Base-by-base conservation (phyloP, 2,113 vertebrate genomes). In the Rhinopithecus roxellana region DNA sequence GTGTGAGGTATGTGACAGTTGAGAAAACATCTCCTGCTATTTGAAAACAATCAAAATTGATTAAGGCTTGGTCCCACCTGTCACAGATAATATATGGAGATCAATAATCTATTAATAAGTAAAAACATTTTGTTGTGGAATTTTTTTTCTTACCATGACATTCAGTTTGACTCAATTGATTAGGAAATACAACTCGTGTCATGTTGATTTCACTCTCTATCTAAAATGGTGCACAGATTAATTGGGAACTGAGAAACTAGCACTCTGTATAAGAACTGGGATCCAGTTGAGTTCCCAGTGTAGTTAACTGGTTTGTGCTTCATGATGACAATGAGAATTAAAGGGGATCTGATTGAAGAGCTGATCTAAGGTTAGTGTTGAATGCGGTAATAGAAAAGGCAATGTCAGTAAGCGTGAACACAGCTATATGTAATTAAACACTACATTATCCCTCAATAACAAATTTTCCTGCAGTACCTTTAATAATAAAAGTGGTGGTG, bases 41-140 rank as follows among this genome's bases (percentile, higher is more conserved):
- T 94, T 87, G 59, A 52, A 93, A 97, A 93, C 82, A n/a, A 78
- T 82, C n/a, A 69, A 84, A 61, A 52, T 50, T 67, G 82, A 90
- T 77, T 30, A 88, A 57, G 40, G 4, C 2, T 38, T 48, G 6
- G 43, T 89, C 14, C 32, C 61, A 38, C 43, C 38, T 67, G 27
- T 48, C 50, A 59, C 30, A 95, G 61, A 70, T 85, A 64, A 25
- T 38, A 64, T 50, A 22, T 57, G 23, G 23, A 78, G 25, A 80
- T 79, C 61, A 90, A 5, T 67, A 70, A 38, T 82, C 13, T 38
- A 50, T 67, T 95, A 87, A 17, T 23, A 72, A 85, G 27, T 30
- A 90, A 77, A 87, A 9, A 64, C 6, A 72, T 90, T 61, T 89
- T 90, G 32, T 90, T 91, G n/a, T 17, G 38, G n/a, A 25, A 17